These are phyloP conservation scores for Neodon shergylaensis DNA, from an alignment of 2,113 vertebrate species.

Conservation along the genomic window DNA sequence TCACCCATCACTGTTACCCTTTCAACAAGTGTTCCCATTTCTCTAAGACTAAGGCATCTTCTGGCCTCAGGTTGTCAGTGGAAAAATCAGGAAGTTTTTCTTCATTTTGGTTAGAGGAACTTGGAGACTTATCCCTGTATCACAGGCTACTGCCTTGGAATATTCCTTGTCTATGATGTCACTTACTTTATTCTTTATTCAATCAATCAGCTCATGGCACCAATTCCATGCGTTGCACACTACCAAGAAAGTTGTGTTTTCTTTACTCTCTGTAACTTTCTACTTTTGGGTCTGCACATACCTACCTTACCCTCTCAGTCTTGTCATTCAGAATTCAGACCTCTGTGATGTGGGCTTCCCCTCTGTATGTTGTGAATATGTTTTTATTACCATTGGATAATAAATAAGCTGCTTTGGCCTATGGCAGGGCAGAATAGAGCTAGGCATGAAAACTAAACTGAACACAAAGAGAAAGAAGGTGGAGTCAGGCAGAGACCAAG, in stretches of 20 bases:
- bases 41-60: not conserved
- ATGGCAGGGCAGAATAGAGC: no score
- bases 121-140: not conserved
- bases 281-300: not conserved
- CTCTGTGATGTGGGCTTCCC: no score
- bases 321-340: not conserved
- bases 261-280: not conserved
- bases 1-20: not conserved
- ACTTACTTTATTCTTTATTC: not conserved
- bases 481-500: no score
- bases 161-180: not conserved
- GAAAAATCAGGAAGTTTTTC: not conserved
- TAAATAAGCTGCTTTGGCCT: no score
- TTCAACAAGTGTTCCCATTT: not conserved
- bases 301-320: not conserved
- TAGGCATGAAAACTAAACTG: no score
- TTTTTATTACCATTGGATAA: no score
- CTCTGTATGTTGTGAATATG: no score
- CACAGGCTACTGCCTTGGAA: fast-evolving
- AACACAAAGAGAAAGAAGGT: no score
- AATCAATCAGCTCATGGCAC: not conserved
- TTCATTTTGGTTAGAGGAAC: not conserved
- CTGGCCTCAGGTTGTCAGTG: not conserved
- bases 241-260: not conserved
- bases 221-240: not conserved